Evolutionary conservation across 2,888 invertebrate species (phyloP).

Genomic region (Rhaphigaster nebulosa): DNA sequence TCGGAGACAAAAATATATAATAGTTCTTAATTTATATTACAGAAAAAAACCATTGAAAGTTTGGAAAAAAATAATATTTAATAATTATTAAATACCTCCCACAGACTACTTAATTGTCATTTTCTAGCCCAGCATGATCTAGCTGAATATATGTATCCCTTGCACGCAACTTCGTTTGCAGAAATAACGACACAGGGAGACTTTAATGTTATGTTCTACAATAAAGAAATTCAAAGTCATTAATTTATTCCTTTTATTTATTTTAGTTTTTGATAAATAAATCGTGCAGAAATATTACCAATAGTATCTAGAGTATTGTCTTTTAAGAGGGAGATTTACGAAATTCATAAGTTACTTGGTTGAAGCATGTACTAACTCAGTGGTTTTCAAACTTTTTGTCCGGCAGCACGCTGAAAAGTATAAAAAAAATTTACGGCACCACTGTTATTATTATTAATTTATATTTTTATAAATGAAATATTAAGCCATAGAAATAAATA

Average conservation of each 20-base stretch:
- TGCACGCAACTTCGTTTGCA: conserved; percentile 11
- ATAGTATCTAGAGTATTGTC: not conserved
- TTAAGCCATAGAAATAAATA: no score
- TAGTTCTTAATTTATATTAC: no score
- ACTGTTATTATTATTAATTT: no score
- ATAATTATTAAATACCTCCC: not conserved
- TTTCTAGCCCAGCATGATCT: not conserved
- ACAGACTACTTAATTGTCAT: not conserved
- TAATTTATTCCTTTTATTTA: not conserved
- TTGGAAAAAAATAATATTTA: no score
- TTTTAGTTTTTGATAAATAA: not conserved
- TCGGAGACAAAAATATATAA: no score
- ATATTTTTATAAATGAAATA: no score
- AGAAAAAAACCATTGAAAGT: no score
- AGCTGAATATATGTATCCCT: not conserved
- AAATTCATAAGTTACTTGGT: no score
- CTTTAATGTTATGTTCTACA: not conserved
- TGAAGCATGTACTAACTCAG: no score
- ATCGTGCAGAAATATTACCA: not conserved
- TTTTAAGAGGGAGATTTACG: not conserved
- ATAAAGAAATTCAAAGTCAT: not conserved
- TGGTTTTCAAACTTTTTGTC: no score
- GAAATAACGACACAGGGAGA: not conserved
- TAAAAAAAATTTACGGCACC: no score
- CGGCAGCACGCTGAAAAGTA: no score